phyloP scores from a whole-genome alignment of 2,113 vertebrate genomes.

The Edolisoma coerulescens region DNA sequence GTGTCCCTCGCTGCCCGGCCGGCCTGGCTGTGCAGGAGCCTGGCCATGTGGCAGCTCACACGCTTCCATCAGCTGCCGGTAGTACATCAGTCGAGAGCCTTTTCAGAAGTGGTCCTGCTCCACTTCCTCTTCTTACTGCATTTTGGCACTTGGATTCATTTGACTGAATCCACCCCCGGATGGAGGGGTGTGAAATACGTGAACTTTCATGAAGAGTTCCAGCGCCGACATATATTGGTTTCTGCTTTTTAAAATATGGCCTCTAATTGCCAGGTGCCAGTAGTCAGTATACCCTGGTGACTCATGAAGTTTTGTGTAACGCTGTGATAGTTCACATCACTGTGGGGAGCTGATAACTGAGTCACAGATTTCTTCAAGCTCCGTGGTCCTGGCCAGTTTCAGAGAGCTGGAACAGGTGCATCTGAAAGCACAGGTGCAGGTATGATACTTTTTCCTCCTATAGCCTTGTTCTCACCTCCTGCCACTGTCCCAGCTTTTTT shows the following conservation, averaged over 20 bases:
- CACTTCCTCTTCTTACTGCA: background rate
- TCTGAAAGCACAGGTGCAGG: background rate
- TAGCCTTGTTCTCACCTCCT: background rate
- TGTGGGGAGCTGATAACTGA: background rate
- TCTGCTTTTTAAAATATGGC: background rate
- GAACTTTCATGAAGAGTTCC: background rate
- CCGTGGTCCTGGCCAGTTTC: background rate
- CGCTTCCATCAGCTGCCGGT: background rate
- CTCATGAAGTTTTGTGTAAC: background rate
- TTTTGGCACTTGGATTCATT: background rate
- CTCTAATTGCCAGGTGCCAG: background rate
- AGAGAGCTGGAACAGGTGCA: background rate
- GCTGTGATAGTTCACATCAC: background rate
- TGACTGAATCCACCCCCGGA: background rate
- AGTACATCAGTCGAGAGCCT: no score
- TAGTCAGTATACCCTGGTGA: background rate
- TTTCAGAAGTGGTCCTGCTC: background rate
- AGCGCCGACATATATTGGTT: fast-evolving
- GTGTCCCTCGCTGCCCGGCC: fast-evolving
- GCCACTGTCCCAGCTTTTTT: background rate
- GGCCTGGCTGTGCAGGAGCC: no score
- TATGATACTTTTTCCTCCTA: background rate
- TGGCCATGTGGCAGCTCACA: background rate
- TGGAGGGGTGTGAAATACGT: background rate
- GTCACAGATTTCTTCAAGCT: background rate